Evolutionary conservation across 2,113 vertebrate species (phyloP), one percentile per base, ranked within the genome.

Genomic region (Lipotes vexillifer): DNA sequence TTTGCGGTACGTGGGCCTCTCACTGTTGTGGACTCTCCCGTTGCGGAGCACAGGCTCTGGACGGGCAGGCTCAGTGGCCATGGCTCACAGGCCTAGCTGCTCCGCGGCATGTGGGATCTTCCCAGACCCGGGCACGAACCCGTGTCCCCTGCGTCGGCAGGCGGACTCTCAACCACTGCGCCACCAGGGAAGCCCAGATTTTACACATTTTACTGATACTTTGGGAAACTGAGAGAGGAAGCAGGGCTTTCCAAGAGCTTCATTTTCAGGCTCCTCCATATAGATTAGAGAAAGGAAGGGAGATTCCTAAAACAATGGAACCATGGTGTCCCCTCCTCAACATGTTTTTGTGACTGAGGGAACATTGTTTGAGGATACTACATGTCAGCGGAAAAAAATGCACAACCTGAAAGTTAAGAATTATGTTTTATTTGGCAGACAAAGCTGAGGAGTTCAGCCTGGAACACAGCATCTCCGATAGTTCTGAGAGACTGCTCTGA

Each of bases 41-140:
- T 44, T 44, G 44, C 44, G 44, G 44, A 44, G 44, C 44, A 10
- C 44, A 44, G 44, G 44, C 44, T 44, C 8, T 0, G 8, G 44
- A 44, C 0, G 1, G 1, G 44, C 44, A 44, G 44, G 44, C 44
- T 44, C 44, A 44, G 44, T 0, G 2, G 44, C 44, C 44, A 44
- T 10, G 44, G 44, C 44, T 44, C 44, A 44, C 0, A 8, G 44
- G 44, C 44, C 44, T 0, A 44, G 44, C 44, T 1, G 44, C 44
- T 44, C 44, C 0, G 44, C 8, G 8, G 44, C 44, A 44, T 44
- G 44, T 44, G 44, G 44, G 44, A 44, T 44, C 44, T 8, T 44
- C 44, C 44, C 1, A 8, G 8, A 44, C 44, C 2, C 0, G 44
- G 8, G 44, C 44, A 44, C 8, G 44, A 44, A 44, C 44, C 44